phyloP scores from a whole-genome alignment of 2,797 vertebrate genomes.

The Sphenodon punctatus region DNA sequence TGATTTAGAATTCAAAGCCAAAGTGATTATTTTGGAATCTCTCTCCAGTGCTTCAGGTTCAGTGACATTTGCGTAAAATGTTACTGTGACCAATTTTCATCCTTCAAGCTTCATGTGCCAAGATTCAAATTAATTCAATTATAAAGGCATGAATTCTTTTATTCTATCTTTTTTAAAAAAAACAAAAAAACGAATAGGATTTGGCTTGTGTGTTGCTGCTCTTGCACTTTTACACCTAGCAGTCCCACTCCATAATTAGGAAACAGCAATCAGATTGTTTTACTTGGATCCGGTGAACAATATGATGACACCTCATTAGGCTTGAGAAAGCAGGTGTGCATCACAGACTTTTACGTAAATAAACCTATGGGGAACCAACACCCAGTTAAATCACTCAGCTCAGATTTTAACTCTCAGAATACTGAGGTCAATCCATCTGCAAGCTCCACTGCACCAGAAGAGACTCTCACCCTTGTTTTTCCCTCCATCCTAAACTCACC shows the following conservation, averaged over 20 bases:
- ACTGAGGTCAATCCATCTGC: neutral
- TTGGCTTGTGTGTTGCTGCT: neutral
- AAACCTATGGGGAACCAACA: conserved; percentile 43
- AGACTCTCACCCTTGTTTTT: neutral
- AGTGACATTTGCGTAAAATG: neutral
- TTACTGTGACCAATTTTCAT: neutral
- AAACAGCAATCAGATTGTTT: conserved; percentile 56
- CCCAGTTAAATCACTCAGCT: conserved; percentile 37
- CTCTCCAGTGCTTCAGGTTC: neutral
- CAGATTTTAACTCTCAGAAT: conserved; percentile 22
- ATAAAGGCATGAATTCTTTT: neutral
- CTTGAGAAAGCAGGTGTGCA: conserved; percentile 64
- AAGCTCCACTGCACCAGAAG: neutral
- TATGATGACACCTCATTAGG: conserved; percentile 63
- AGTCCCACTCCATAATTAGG: neutral
- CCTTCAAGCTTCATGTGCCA: neutral
- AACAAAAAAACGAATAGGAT: neutral
- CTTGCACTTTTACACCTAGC: neutral
- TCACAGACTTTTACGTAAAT: conserved; percentile 16
- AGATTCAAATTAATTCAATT: neutral
- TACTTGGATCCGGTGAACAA: conserved; percentile 52
- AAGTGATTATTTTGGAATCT: neutral
- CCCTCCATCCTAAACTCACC: neutral
- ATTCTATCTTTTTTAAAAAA: no score
- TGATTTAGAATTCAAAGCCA: conserved; percentile 19